Base-by-base conservation (phyloP, 1,140 invertebrate genomes). In the Bombyx mandarina region DNA sequence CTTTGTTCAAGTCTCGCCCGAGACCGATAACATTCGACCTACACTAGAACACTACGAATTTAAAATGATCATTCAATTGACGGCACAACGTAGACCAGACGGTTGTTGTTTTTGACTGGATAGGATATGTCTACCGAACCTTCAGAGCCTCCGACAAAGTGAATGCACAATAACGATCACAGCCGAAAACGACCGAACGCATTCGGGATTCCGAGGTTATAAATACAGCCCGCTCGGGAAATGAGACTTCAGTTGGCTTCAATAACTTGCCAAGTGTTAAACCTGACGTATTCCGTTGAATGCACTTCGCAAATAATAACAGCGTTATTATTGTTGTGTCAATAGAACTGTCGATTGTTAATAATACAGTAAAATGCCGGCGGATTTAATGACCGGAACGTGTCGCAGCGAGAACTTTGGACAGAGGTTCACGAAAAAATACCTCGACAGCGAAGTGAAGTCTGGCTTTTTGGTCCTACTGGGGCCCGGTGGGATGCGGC, bases 371-470 rank as follows among this genome's bases (percentile, higher is more conserved):
- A 65, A 74, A 76, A 82, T 86, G 80, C 82, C 82, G 58, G 77
- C 77, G 50, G 80, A 83, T 62, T 66, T 86, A 50, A 83, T 83
- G 76, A 62, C 77, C 52, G 68, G 49, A 52, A 61, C 70, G 58
- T 79, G 72, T 64, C 78, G 74, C 53, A 62, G 67, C 42, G 75
- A 75, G 52, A 75, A 66, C 54, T 79, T 79, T 67, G 71, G 70
- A 9, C 71, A 68, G 43, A 66, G 59, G 56, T 73, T 73, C 43
- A 65, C 52, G 52, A 80, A 71, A 64, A 83, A 89, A 52, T 88
- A 86, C 49, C 89, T 89, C 80, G 90, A 90, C 71, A 89, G 90
- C 2, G 91, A 92, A 74, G 88, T 90, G 53, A 91, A 91, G 85
- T 90, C 88, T 56, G 92, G 92, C 1, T 89, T 90, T 69, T 87